These are phyloP conservation scores for Aptenodytes forsteri DNA, from an alignment of 2,113 vertebrate species.

Conservation along the genomic window DNA sequence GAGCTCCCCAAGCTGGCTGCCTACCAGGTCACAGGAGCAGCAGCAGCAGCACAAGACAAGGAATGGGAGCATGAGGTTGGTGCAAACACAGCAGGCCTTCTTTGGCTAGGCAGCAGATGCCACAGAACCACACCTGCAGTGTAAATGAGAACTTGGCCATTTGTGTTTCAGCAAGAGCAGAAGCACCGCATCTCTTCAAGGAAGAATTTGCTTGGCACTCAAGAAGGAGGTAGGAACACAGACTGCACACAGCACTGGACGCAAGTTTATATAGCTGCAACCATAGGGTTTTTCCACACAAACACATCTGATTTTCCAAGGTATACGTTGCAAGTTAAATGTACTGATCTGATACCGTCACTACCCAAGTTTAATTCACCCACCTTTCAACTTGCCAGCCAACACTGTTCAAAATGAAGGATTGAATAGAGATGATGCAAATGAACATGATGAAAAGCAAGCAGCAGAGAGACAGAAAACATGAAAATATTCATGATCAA, in stretches of 20 bases:
- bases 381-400: constrained; percentile 75
- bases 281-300: neutral
- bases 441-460: constrained; percentile 23
- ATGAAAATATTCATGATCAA: neutral
- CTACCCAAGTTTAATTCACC: constrained; percentile 21
- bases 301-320: neutral
- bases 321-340: neutral
- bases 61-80: neutral
- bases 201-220: neutral
- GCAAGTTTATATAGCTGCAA: neutral
- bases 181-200: neutral
- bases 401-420: constrained; percentile 46
- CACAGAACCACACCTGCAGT: neutral
- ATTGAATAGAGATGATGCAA: constrained; percentile 17
- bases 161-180: neutral
- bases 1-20: neutral
- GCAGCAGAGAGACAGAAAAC: constrained; percentile 37
- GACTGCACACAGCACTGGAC: neutral
- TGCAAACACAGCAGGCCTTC: neutral
- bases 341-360: neutral
- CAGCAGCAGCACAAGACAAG: neutral
- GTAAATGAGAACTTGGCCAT: neutral
- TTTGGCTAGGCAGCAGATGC: neutral
- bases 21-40: neutral
- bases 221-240: neutral